These are phyloP conservation scores for Ochlodes sylvanus DNA, from an alignment of 2,888 invertebrate genomes.

Conservation along the genomic window DNA sequence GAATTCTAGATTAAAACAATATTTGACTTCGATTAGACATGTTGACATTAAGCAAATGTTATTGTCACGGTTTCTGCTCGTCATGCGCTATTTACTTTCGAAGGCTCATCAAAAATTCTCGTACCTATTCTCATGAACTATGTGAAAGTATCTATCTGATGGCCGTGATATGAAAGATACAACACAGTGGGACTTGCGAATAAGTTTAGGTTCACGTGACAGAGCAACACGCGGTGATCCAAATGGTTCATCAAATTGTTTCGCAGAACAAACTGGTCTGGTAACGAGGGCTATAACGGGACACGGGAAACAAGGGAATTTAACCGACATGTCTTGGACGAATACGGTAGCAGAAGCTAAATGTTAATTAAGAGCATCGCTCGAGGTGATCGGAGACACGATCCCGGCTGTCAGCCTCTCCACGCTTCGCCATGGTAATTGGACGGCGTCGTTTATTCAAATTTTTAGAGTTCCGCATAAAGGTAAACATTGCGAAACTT, in stretches of 20 bases:
- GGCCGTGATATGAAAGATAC: constrained; percentile 16
- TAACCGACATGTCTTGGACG: constrained; percentile 50
- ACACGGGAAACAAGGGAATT: constrained; percentile 58
- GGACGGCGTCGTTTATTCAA: constrained; percentile 64
- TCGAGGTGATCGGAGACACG: constrained; percentile 67
- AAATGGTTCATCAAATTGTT: constrained; percentile 43
- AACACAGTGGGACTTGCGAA: not conserved
- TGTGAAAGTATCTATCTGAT: constrained; percentile 26
- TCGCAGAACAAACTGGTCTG: constrained; percentile 61
- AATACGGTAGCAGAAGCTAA: constrained; percentile 74
- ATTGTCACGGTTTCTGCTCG: constrained; percentile 27
- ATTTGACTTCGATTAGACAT: constrained; percentile 22
- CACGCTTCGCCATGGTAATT: constrained; percentile 64
- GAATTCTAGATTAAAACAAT: constrained; percentile 36
- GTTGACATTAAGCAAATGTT: constrained; percentile 36
- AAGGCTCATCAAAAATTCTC: constrained; percentile 35
- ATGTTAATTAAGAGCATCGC: constrained; percentile 79
- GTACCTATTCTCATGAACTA: constrained; percentile 21
- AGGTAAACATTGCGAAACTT: not conserved
- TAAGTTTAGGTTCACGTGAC: constrained; percentile 18
- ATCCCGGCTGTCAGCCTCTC: constrained; percentile 48
- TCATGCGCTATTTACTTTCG: constrained; percentile 30
- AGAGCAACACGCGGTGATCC: constrained; percentile 12
- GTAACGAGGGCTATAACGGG: constrained; percentile 75
- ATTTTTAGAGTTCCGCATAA: constrained; percentile 54